Evolutionary conservation across 2,888 invertebrate genomes (phyloP), one percentile per base, ranked within the genome.

Genomic region (Tolmerus cingulatus): DNA sequence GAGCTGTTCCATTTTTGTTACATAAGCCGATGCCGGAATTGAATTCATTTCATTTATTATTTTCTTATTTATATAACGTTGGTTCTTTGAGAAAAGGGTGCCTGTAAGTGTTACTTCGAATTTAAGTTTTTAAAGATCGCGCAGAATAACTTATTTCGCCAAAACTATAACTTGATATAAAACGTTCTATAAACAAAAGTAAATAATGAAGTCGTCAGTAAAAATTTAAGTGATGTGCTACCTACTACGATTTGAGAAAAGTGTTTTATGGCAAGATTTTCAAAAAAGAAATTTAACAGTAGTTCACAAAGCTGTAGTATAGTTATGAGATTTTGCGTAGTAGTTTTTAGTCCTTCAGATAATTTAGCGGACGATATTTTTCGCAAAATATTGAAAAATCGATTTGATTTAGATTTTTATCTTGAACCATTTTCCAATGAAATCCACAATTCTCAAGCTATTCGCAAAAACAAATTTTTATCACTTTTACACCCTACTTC

Each of bases 1-100:
- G 14, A 84, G 40, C 40, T 87, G 84, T 74, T 88, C 87, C 8
- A 85, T 87, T 74, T 87, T 78, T 57, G 85, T 87, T 34, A 30
- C 40, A 37, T 5, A 37, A 46, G 51, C 23, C 79, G 51, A 23
- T 51, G 30, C 14, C 14, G 19, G n/a, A 14, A 4, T 79, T 51
- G 23, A 30, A 23, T 79, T 79, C 51, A 79, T 76, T 37, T n/a
- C 34, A 76, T 16, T 37, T 12, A 12, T 66, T 66, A 27, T 23
- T 27, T 27, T 8, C 74, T 30, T 23, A 55, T 19, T 51, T 19
- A 51, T 30, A 23, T 51, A 51, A 30, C 16, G 30, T 5, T 51
- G 14, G 3, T 51, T 16, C 19, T 16, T 27, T 79, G 40, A 51
- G 43, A 9, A 76, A 5, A 76, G 12, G 23, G 27, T 27, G 51